A percentile compares a stretch with the other conserved stretches of the same genome.
Conservation (phyloP, 1,140 invertebrate genomes). For the Papilio glaucus region DNA sequence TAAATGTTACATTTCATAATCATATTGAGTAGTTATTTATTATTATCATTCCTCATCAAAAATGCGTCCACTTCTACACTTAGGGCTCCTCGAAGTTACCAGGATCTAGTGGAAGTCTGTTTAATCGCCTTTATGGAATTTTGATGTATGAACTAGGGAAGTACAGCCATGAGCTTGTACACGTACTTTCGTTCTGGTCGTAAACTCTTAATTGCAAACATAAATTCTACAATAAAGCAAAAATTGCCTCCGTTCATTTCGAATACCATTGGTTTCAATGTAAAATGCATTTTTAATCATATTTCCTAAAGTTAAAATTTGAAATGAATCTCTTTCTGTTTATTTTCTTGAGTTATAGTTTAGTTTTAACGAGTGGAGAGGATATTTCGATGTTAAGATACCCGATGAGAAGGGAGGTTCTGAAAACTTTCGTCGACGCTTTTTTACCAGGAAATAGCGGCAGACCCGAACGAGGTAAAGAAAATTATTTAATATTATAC, state of each 20-base stretch:
- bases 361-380: slow-evolving; percentile 1
- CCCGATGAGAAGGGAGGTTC: slow-evolving; percentile 2
- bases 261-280: neutral
- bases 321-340: slow-evolving; percentile 11
- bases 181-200: slow-evolving; percentile 9
- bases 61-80: no score
- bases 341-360: neutral
- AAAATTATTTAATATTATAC: neutral
- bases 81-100: no score
- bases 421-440: slow-evolving; percentile 5
- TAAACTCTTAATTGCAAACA: slow-evolving; percentile 17
- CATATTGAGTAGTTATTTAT: no score
- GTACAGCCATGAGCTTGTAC: neutral
- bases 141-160: neutral
- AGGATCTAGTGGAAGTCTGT: no score
- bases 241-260: neutral
- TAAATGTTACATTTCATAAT: no score
- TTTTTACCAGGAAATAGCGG: slow-evolving; percentile 8
- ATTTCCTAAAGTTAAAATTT: neutral
- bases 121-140: neutral
- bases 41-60: no score
- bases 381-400: neutral
- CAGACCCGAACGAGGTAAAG: slow-evolving; percentile 12
- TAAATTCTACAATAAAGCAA: neutral
- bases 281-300: neutral